Base-by-base conservation (phyloP, 1,140 invertebrate species). In the Acyrthosiphon pisum region DNA sequence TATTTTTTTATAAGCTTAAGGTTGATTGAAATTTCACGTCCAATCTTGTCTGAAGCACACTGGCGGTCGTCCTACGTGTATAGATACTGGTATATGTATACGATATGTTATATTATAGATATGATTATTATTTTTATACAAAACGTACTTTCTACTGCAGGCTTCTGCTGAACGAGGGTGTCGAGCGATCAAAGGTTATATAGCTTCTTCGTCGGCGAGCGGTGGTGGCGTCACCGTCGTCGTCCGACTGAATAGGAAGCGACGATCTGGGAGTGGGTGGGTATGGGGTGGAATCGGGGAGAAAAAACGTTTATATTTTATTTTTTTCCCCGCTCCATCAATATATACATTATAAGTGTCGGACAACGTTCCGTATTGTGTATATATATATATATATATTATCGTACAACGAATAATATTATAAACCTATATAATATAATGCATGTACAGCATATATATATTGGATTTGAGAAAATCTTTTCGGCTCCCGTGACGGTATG, bases 221-320 rank as follows among this genome's bases (percentile, higher is more conserved):
- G n/a, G 76, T 22, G 22, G 81, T 37, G 35, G 20, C 76, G 35
- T 1, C 11, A 1, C n/a, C 20, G 2, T 9, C 7, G 83, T 1
- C 41, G 41, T 37, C 30, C 86, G 86, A n/a, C 35, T 35, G 48
- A 50, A 88, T 35, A 53, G 46, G n/a, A 53, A 88, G n/a, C 35
- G 30, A 26, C 46, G n/a, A 22, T 88, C 37, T n/a, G 6, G 30
- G 30, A 14, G 14, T 8, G 41, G 41, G 26, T 8, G 86, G 26
- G n/a, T 11, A 18, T 53, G 48, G 7, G 48, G n/a, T 35, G 46
- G 22, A 53, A 37, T 4, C 0, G 23, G 30, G n/a, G 50, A 37
- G 48, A 37, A n/a, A 89, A 89, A 89, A 89, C 88, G 88, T 89
- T 89, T 89, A 89, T 53, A 23, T 53, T 89, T 30, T 89, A 37